A percentile compares a stretch with the other conserved stretches of the same genome.
Conservation (phyloP, 2,797 vertebrate genomes). For the Sebastolobus altivelis region DNA sequence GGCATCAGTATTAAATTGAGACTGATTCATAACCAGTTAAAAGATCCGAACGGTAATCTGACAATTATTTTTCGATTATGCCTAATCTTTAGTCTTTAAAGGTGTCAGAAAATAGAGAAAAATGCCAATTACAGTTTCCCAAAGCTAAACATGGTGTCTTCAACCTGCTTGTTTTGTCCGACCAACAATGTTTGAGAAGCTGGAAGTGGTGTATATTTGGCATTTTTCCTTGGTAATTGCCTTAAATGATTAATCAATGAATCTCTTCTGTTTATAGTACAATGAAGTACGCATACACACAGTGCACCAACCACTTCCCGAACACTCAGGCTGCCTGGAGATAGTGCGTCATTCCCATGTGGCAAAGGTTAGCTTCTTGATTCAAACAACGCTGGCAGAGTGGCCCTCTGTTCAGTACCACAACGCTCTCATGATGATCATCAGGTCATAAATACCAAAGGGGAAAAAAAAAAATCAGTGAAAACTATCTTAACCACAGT, state of each 20-base stretch:
- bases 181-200: neutral
- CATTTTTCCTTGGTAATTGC: neutral
- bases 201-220: neutral
- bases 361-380: constrained; percentile 59
- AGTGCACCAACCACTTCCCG: neutral
- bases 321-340: constrained; percentile 26
- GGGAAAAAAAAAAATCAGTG: constrained; percentile 44
- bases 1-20: neutral
- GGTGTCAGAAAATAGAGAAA: neutral
- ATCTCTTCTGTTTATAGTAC: neutral
- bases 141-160: neutral
- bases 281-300: neutral
- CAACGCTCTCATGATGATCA: constrained; percentile 68
- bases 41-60: neutral
- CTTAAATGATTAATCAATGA: neutral
- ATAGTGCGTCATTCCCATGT: constrained; percentile 63
- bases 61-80: neutral
- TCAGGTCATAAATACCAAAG: constrained; percentile 78
- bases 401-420: constrained; percentile 56
- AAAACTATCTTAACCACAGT: constrained; percentile 73
- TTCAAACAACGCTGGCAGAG: constrained; percentile 52
- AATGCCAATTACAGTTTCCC: neutral
- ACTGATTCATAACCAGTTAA: neutral
- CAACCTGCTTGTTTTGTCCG: neutral
- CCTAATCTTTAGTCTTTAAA: neutral